These are phyloP conservation scores for Myopa tessellatipennis DNA, from an alignment of 2,888 invertebrate genomes.

Conservation along the genomic window DNA sequence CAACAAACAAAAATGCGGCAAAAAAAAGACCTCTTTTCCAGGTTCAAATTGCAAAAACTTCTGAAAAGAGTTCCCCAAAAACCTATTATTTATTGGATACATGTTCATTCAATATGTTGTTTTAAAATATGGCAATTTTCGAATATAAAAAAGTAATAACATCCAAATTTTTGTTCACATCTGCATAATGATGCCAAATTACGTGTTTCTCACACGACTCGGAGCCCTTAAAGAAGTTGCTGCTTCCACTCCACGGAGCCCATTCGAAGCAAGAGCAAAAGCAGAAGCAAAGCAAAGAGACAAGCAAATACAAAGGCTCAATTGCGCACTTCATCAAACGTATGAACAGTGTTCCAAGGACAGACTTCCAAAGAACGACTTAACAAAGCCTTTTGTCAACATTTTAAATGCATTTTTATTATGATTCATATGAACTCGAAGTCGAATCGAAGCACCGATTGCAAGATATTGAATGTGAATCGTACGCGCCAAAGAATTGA, in stretches of 20 bases:
- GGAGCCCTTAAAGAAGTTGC: conserved; percentile 27
- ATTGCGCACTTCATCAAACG: conserved; percentile 48
- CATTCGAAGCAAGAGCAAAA: background rate
- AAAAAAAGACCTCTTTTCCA: background rate
- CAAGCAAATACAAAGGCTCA: conserved; percentile 15
- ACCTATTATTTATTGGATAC: background rate
- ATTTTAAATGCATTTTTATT: conserved; percentile 66
- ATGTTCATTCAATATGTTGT: conserved; percentile 52
- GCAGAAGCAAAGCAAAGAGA: conserved; percentile 40
- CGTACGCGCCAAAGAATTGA: conserved; percentile 58
- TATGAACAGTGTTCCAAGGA: no score
- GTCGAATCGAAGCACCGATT: conserved; percentile 35
- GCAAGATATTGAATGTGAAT: conserved; percentile 52
- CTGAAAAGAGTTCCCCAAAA: background rate
- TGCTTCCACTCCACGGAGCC: conserved; percentile 42
- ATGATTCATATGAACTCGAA: conserved; percentile 54
- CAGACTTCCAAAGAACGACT: conserved; percentile 4
- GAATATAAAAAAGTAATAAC: conserved; percentile 24
- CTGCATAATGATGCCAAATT: conserved; percentile 39
- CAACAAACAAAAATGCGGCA: background rate
- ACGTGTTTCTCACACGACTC: conserved; percentile 35
- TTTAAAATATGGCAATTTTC: conserved; percentile 51
- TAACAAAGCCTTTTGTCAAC: conserved; percentile 60
- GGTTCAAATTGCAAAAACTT: background rate
- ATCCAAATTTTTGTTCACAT: conserved; percentile 40